A percentile compares a stretch with the other conserved stretches of the same genome.
Evolutionary conservation across 2,797 vertebrate species (phyloP).

Genomic region (Hemitrygon akajei): DNA sequence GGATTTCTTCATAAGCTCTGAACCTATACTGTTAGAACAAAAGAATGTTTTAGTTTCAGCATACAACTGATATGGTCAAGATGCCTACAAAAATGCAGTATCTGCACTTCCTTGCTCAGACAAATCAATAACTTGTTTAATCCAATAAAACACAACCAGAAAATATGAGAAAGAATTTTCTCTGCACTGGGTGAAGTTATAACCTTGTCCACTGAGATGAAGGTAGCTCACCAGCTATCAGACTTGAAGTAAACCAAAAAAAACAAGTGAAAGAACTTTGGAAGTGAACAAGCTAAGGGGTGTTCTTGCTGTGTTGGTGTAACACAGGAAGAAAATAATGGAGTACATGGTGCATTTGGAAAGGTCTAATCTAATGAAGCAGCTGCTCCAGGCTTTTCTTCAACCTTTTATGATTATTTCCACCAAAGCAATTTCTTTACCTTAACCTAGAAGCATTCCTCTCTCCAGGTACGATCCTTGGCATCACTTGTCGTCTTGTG

Average conservation of each 20-base stretch:
- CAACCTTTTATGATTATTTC: too few species aligned
- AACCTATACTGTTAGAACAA: background rate
- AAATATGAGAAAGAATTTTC: background rate
- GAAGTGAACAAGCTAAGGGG: background rate
- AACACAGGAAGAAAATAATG: background rate
- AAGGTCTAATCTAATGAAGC: background rate
- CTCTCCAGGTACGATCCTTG: background rate
- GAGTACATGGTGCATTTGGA: background rate
- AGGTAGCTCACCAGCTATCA: background rate
- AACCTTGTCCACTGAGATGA: background rate
- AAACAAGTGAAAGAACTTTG: background rate
- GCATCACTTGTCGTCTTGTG: background rate
- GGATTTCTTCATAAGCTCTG: background rate
- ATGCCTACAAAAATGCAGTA: background rate
- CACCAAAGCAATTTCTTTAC: background rate
- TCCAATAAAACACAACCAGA: conserved; percentile 1
- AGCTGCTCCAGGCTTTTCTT: background rate
- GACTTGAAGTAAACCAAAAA: background rate
- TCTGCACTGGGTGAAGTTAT: background rate
- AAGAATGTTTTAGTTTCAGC: background rate
- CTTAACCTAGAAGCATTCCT: background rate
- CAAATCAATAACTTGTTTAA: conserved; percentile 27
- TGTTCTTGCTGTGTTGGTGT: background rate
- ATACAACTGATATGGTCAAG: background rate
- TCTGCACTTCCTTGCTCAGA: background rate